phyloP scores from a whole-genome alignment of 2,113 vertebrate genomes.

The Ursus arctos region DNA sequence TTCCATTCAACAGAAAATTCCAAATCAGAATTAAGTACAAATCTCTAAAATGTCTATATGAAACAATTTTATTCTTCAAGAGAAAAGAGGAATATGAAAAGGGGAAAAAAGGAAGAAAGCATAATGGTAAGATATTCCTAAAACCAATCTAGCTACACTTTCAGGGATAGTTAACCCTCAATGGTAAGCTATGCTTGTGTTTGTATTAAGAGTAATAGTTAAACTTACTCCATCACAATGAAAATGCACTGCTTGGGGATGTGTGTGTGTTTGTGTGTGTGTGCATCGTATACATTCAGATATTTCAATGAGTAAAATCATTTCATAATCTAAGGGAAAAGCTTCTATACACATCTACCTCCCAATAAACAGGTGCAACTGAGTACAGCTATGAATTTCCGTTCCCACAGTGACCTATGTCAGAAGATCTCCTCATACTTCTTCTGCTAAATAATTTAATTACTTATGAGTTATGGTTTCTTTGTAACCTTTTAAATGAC shows the following conservation, averaged over 20 bases:
- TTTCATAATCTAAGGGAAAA: conserved; percentile 62
- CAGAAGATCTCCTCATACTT: conserved; percentile 85
- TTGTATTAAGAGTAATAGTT: conserved; percentile 33
- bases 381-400: conserved; percentile 71
- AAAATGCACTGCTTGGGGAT: conserved; percentile 2
- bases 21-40: conserved; percentile 65
- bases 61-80: conserved; percentile 35
- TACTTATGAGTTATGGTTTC: conserved; percentile 91
- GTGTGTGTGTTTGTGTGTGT: neutral
- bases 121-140: neutral
- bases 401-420: conserved; percentile 86
- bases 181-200: conserved; percentile 43
- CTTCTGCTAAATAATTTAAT: conserved; percentile 90
- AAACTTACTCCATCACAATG: conserved; percentile 39
- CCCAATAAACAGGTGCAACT: conserved; percentile 83
- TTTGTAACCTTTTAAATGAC: conserved; percentile 90
- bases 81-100: conserved; percentile 31
- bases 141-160: conserved; percentile 60
- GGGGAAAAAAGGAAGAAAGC: neutral
- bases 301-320: conserved; percentile 70
- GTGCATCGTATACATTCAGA: neutral
- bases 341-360: conserved; percentile 62
- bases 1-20: conserved; percentile 63
- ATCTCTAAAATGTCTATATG: conserved; percentile 48
- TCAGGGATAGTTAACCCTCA: conserved; percentile 66